Base-by-base conservation (phyloP, 2,797 vertebrate genomes). In the Aplochiton taeniatus region DNA sequence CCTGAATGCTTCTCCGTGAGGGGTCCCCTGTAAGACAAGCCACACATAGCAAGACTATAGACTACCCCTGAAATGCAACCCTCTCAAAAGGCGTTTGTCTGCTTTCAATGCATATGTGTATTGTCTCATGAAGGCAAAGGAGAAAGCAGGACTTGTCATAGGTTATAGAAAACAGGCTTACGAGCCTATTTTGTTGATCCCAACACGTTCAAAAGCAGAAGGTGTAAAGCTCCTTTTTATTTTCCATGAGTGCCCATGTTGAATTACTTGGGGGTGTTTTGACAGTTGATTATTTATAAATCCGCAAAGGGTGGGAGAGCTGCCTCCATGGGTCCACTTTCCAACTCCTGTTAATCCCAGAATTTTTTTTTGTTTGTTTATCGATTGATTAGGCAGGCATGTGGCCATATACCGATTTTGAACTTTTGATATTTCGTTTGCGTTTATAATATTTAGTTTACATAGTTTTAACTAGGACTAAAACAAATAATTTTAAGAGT, bases 241-340 rank as follows among this genome's bases (percentile, higher is more conserved):
- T 91, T 91, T 81, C 75, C 76, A 78, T 92, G 85, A 83, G 91
- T 79, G 90, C 90, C 92, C 92, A 93, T 85, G 87, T 88, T 92
- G 91, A 92, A 92, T 93, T 86, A 90, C 92, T 91, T 88, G 88
- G 91, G 91, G 87, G 90, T 91, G 91, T 92, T 92, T 92, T 92
- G 90, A 93, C 92, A 92, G 90, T 91, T 91, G 89, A 91, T 91
- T 92, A 93, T 90, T 87, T n/a, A 31, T 31, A 31, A 31, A 85
- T 70, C 84, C 73, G 83, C 88, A 83, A 88, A 88, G 82, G 78
- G 82, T 82, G 84, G 88, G 90, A 88, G 93, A 90, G 82, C 79
- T 86, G 81, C 87, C 83, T 85, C 87, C 83, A 53, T 72, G 82
- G 77, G 79, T 84, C 80, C 56, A 60, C 61, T 47, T 46, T 58